Conservation (phyloP, 2,888 invertebrate species). For the Ennomos quercinarius region DNA sequence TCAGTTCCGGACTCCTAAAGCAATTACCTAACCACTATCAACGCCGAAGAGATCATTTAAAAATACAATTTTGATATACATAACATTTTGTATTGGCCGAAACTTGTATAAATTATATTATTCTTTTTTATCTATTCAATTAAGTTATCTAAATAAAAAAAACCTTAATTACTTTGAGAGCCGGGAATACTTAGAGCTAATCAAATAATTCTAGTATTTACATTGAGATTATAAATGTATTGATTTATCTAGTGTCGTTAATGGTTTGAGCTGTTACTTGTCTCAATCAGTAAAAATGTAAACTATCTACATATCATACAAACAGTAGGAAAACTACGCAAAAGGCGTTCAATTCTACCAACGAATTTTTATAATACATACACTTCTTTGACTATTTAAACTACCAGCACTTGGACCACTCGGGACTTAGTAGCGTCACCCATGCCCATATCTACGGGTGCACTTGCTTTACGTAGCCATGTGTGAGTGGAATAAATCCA, state of each 20-base stretch:
- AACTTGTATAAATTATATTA: conserved; percentile 75
- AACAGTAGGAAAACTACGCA: conserved; percentile 37
- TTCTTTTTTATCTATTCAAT: conserved; percentile 59
- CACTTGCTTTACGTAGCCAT: no score
- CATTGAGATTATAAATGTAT: conserved; percentile 80
- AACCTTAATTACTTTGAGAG: conserved; percentile 84
- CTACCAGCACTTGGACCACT: no score
- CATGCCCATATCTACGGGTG: no score
- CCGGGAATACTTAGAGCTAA: conserved; percentile 81
- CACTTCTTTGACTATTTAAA: no score
- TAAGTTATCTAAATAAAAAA: conserved; percentile 74
- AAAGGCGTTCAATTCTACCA: background rate
- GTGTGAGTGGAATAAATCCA: background rate
- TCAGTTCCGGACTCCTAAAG: conserved; percentile 84
- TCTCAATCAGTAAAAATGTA: conserved; percentile 60
- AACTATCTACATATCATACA: conserved; percentile 50
- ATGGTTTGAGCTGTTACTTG: conserved; percentile 77
- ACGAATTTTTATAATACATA: no score
- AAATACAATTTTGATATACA: conserved; percentile 84
- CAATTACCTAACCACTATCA: conserved; percentile 77
- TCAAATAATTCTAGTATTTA: conserved; percentile 78
- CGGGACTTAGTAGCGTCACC: no score
- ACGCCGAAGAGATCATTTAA: conserved; percentile 83
- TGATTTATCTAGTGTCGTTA: conserved; percentile 82
- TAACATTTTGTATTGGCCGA: conserved; percentile 81